These are phyloP conservation scores for Pteropus alecto DNA, from an alignment of 2,113 vertebrate species.

Conservation along the genomic window DNA sequence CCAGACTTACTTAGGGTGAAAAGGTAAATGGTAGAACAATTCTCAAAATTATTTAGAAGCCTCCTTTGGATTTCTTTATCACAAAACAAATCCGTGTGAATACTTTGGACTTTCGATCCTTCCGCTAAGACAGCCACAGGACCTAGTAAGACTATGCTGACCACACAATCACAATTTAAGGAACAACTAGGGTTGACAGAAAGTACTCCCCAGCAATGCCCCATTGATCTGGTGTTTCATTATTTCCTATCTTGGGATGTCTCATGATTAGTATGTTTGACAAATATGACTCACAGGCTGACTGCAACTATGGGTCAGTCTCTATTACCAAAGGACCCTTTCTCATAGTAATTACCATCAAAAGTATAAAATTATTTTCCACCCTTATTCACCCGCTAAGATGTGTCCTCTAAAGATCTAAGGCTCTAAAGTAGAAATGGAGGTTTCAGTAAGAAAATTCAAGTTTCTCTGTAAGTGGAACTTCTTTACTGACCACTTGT, in stretches of 20 bases:
- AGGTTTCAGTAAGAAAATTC: slow-evolving; percentile 16
- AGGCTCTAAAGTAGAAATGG: not conserved
- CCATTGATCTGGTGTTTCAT: not conserved
- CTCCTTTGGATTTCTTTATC: not conserved
- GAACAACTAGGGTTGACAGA: slow-evolving; percentile 5
- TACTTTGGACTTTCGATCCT: slow-evolving; percentile 23
- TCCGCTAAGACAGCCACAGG: slow-evolving; percentile 5
- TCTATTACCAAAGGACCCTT: not conserved
- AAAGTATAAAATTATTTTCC: slow-evolving; percentile 72
- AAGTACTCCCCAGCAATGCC: slow-evolving; percentile 46
- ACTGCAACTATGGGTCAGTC: not conserved
- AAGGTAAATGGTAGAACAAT: slow-evolving; percentile 60
- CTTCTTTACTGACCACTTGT: slow-evolving; percentile 19
- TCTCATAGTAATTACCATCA: slow-evolving; percentile 50
- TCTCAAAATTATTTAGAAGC: slow-evolving; percentile 45
- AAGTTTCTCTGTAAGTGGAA: slow-evolving; percentile 10
- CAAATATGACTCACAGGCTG: slow-evolving; percentile 14
- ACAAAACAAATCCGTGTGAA: slow-evolving; percentile 35
- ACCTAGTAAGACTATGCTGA: not conserved
- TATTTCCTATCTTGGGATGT: slow-evolving; percentile 35
- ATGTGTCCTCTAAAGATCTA: slow-evolving; percentile 29
- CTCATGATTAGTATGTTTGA: not conserved
- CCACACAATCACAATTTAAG: slow-evolving; percentile 42
- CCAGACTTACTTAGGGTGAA: slow-evolving; percentile 54
- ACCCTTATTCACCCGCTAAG: slow-evolving; percentile 62